phyloP scores from a whole-genome alignment of 2,888 invertebrate genomes.

The Zonitis immaculata region DNA sequence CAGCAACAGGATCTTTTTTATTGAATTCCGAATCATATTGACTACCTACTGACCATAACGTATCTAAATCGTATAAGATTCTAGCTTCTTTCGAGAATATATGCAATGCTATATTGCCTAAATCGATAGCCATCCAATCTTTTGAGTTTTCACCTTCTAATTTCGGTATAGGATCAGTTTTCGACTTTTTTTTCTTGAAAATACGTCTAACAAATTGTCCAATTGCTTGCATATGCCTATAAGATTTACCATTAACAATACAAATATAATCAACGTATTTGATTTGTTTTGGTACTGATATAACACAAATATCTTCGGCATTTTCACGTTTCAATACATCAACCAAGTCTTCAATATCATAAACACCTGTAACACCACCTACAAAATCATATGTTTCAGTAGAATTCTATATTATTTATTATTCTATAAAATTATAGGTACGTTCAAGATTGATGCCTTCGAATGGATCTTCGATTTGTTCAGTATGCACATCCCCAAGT shows the following conservation, averaged over 20 bases:
- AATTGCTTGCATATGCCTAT: constrained; percentile 68
- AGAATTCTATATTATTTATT: too few relatives aligned
- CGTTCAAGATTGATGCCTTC: constrained; percentile 59
- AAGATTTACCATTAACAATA: constrained; percentile 69
- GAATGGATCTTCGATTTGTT: constrained; percentile 53
- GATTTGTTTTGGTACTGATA: constrained; percentile 64
- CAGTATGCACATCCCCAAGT: constrained; percentile 31
- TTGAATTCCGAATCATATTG: constrained; percentile 70
- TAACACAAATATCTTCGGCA: constrained; percentile 75
- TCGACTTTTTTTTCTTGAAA: constrained; percentile 65
- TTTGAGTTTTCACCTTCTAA: constrained; percentile 72
- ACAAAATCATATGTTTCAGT: constrained; percentile 30
- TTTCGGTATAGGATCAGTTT: constrained; percentile 62
- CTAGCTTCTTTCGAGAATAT: constrained; percentile 72
- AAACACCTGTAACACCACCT: constrained; percentile 83
- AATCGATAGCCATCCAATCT: constrained; percentile 87
- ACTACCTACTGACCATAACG: constrained; percentile 83
- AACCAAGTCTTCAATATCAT: constrained; percentile 82
- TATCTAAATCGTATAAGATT: constrained; percentile 78
- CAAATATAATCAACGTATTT: constrained; percentile 84
- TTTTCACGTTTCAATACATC: constrained; percentile 72
- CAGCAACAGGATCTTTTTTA: constrained; percentile 56
- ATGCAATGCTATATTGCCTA: constrained; percentile 92
- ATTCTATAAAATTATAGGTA: too few relatives aligned
- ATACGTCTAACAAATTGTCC: constrained; percentile 71